Evolutionary conservation across 2,797 vertebrate species (phyloP), one percentile per base, ranked within the genome.

Genomic region (Sebastes cheni): DNA sequence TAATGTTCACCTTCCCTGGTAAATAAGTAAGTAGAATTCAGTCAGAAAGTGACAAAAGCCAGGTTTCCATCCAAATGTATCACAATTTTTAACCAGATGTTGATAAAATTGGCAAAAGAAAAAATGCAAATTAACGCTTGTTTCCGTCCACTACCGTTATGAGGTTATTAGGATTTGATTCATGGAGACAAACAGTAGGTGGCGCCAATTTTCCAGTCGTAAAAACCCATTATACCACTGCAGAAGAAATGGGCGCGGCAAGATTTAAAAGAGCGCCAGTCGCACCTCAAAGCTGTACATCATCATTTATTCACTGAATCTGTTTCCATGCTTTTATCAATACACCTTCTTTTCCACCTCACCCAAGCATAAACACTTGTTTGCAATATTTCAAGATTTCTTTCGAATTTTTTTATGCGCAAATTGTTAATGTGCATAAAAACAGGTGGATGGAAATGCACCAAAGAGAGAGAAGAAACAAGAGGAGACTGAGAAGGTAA

Each of bases 101-200:
- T 0, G 11, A n/a, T 20, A 13, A 0, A n/a, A 12, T 62, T 29
- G 30, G 29, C 30, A 22, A 32, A 61, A 32, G 18, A 0, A 62
- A 36, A 62, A 36, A 36, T 23, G 1, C 0, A 4, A 23, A 64
- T 22, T n/a, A 22, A 36, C 22, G 7, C 12, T 36, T 36, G 0
- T 36, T 34, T 64, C n/a, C 12, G 12, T 62, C 32, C 3, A 22
- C 30, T 22, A 14, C 2, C n/a, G 1, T 64, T 34, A 13, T 62
- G 30, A n/a, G n/a, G 0, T 62, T 62, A 62, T 32, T 0, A 4
- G 13, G 23, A 25, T 23, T 29, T 29, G 25, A 2, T 61, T 62
- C 30, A 8, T n/a, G 0, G 18, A 32, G 59, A 59, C 9, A 9
- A 59, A 0, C 16, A 39, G 36, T 2, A 14, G 18, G 4, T 46